These are phyloP conservation scores for Gallinago solitaria DNA, from an alignment of 2,797 vertebrate genomes.

Conservation along the genomic window DNA sequence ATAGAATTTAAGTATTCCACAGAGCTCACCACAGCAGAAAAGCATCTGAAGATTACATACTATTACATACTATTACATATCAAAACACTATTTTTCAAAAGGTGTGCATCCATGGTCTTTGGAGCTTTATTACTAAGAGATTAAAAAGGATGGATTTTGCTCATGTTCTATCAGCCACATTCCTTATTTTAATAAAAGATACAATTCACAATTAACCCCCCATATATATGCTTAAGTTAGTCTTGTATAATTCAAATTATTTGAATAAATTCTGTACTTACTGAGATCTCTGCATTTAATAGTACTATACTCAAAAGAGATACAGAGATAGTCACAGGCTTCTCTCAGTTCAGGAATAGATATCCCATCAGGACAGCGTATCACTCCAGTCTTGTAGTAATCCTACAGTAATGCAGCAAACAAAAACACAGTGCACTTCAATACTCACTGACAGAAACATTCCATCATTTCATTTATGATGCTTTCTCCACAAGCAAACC, in stretches of 20 bases:
- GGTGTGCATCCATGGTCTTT: not conserved
- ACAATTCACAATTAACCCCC: not conserved
- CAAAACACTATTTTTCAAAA: not conserved
- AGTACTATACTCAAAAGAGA: slow-evolving; percentile 98
- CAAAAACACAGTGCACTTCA: slow-evolving; percentile 22
- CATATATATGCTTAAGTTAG: not conserved
- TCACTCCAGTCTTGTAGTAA: slow-evolving; percentile 99
- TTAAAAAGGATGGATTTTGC: not conserved
- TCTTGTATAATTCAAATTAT: not conserved
- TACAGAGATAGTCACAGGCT: slow-evolving; percentile 99
- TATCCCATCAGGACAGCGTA: slow-evolving; percentile 98
- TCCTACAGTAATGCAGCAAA: slow-evolving; percentile 81
- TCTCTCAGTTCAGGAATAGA: slow-evolving; percentile 98
- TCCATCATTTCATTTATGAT: not conserved
- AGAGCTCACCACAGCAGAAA: not conserved
- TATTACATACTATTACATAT: not conserved
- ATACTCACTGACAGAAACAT: not conserved
- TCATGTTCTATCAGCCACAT: not conserved
- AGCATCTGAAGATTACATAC: not conserved
- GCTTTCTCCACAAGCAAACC: not conserved
- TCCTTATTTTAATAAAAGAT: not conserved
- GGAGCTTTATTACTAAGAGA: not conserved
- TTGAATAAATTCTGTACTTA: slow-evolving; percentile 80
- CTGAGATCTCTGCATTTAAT: slow-evolving; percentile 99
- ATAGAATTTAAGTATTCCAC: not conserved